These are phyloP conservation scores for Crenichthys baileyi DNA, from an alignment of 2,797 vertebrate genomes.

Conservation along the genomic window DNA sequence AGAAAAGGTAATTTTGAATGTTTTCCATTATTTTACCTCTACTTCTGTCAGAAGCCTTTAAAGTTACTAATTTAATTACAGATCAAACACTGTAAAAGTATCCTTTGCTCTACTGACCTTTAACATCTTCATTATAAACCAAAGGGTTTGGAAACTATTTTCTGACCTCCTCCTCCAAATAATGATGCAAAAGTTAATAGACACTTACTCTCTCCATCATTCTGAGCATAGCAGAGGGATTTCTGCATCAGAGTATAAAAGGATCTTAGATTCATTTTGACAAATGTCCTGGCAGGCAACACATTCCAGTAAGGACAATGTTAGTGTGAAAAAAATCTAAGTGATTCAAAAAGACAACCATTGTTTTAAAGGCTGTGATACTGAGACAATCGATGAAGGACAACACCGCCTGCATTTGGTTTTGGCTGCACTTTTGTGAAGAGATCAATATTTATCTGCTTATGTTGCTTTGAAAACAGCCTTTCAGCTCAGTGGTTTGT, in stretches of 20 bases:
- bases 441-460: slow-evolving; percentile 70
- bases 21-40: neutral
- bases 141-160: neutral
- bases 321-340: slow-evolving; percentile 35
- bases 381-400: slow-evolving; percentile 56
- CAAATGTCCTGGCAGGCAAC: slow-evolving; percentile 44
- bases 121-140: neutral
- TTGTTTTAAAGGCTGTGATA: slow-evolving; percentile 37
- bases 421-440: slow-evolving; percentile 39
- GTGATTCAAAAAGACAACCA: slow-evolving; percentile 38
- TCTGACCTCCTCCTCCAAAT: slow-evolving; percentile 10
- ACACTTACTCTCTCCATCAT: slow-evolving; percentile 9
- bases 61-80: neutral
- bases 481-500: slow-evolving; percentile 43
- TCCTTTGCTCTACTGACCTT: neutral
- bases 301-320: slow-evolving; percentile 46
- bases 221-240: slow-evolving; percentile 16
- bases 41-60: neutral
- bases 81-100: neutral
- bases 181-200: slow-evolving; percentile 10
- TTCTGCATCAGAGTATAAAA: slow-evolving; percentile 36
- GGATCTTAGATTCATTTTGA: slow-evolving; percentile 42
- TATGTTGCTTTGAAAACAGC: slow-evolving; percentile 62
- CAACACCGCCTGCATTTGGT: slow-evolving; percentile 39
- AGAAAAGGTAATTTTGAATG: neutral